A percentile compares a stretch with the other conserved stretches of the same genome.
phyloP scores from a whole-genome alignment of 2,113 vertebrate species.

The Thunnus thynnus region DNA sequence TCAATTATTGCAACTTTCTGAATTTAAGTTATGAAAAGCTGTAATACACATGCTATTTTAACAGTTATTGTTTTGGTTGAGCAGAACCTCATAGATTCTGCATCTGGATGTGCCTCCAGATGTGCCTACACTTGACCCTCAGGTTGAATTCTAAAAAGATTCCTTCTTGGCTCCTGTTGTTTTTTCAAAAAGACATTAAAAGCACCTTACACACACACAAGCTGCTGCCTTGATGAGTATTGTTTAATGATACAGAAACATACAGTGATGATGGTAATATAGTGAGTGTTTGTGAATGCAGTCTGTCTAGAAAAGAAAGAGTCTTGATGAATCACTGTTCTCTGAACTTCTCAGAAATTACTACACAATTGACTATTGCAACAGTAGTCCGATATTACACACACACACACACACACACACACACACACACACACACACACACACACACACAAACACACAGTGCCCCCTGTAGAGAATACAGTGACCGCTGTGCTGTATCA shows the following conservation, averaged over 20 bases:
- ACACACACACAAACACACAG: constrained; percentile 10
- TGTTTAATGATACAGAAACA: constrained; percentile 13
- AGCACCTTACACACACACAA: too few species aligned
- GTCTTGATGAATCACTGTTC: constrained; percentile 24
- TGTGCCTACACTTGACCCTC: too few species aligned
- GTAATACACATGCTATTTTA: not conserved
- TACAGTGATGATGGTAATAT: not conserved
- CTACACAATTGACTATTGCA: not conserved
- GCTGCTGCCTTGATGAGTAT: too few species aligned
- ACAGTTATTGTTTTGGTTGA: too few species aligned
- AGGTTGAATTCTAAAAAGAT: too few species aligned
- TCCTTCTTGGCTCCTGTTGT: too few species aligned
- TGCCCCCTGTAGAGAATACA: constrained; percentile 24
- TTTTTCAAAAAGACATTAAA: too few species aligned
- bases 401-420: constrained; percentile 20
- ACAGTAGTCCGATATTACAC: not conserved
- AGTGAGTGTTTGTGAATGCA: constrained; percentile 11
- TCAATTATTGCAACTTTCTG: constrained; percentile 2
- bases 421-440: constrained; percentile 8
- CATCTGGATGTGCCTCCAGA: too few species aligned
- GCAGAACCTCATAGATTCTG: too few species aligned
- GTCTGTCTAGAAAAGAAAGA: constrained; percentile 9
- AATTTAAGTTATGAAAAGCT: not conserved
- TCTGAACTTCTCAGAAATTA: not conserved
- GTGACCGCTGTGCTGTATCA: not conserved